Evolutionary conservation across 2,797 vertebrate genomes (phyloP).

Genomic region (Anolis apletophallus): DNA sequence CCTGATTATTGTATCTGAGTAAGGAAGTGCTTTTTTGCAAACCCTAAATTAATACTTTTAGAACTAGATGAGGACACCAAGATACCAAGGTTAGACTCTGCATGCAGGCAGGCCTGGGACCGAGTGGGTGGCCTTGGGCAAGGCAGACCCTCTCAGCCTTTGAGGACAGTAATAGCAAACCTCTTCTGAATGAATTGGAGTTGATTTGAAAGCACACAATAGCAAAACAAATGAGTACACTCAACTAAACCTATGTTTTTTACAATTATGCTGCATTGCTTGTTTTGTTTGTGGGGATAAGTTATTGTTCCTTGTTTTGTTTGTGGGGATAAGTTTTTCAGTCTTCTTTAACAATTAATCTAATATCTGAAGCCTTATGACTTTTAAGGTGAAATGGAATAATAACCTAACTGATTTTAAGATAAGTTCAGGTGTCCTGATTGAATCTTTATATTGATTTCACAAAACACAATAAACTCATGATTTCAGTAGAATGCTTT

Average conservation of each 20-base stretch:
- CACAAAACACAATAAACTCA: background rate
- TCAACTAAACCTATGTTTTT: background rate
- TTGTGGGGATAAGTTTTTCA: background rate
- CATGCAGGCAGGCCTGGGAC: no score
- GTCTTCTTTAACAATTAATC: background rate
- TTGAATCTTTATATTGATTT: background rate
- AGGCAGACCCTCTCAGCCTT: no score
- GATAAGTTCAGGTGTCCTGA: background rate
- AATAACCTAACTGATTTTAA: background rate
- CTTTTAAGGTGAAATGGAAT: background rate
- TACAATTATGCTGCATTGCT: no score
- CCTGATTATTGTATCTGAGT: background rate
- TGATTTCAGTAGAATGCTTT: constrained; percentile 1
- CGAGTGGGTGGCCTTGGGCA: no score
- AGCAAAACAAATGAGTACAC: no score
- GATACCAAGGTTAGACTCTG: no score
- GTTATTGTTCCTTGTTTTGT: background rate
- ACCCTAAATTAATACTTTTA: no score
- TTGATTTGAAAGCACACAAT: no score
- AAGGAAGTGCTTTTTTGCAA: background rate
- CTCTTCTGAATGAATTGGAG: no score
- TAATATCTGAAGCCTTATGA: background rate
- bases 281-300: background rate
- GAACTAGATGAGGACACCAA: no score
- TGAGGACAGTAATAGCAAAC: no score